Conservation (phyloP, 2,888 invertebrate genomes). For the Chalcis sispes region DNA sequence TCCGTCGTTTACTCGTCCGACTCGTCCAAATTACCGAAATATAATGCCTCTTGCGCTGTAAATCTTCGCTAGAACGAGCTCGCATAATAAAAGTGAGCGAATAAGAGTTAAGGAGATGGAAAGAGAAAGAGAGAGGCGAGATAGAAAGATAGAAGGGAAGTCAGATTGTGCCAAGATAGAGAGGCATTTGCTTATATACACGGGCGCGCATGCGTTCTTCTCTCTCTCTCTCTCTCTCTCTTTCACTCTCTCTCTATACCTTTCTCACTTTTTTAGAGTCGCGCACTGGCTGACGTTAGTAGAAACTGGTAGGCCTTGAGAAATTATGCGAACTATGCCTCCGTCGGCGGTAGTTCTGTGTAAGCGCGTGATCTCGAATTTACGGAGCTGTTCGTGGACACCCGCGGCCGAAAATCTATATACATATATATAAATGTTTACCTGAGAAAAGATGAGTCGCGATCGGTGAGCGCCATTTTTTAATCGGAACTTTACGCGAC, state of each 20-base stretch:
- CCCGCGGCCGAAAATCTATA: no score
- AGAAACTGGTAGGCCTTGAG: conserved; percentile 76
- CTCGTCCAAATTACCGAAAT: conserved; percentile 54
- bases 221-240: conserved; percentile 8
- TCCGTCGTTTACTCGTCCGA: conserved; percentile 39
- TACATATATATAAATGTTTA: not conserved
- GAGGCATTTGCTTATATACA: conserved; percentile 48
- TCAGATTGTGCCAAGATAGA: conserved; percentile 75
- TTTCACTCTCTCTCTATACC: conserved; percentile 34
- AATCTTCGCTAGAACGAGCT: conserved; percentile 49
- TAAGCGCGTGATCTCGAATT: conserved; percentile 63
- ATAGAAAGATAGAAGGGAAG: conserved; percentile 58
- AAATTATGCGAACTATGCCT: conserved; percentile 75
- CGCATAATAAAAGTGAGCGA: conserved; percentile 41
- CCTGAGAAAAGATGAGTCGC: conserved; percentile 3
- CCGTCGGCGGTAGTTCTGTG: conserved; percentile 67
- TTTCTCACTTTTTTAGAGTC: no score
- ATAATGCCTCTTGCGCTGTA: conserved; percentile 50
- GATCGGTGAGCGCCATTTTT: conserved; percentile 27
- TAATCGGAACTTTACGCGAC: no score
- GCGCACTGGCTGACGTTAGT: no score
- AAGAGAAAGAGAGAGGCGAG: conserved; percentile 21
- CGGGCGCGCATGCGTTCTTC: not conserved
- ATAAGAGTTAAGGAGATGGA: conserved; percentile 45
- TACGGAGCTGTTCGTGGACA: conserved; percentile 60